Evolutionary conservation across 2,113 vertebrate genomes (phyloP), one percentile per base, ranked within the genome.

Genomic region (Romanogobio albipinnatus): DNA sequence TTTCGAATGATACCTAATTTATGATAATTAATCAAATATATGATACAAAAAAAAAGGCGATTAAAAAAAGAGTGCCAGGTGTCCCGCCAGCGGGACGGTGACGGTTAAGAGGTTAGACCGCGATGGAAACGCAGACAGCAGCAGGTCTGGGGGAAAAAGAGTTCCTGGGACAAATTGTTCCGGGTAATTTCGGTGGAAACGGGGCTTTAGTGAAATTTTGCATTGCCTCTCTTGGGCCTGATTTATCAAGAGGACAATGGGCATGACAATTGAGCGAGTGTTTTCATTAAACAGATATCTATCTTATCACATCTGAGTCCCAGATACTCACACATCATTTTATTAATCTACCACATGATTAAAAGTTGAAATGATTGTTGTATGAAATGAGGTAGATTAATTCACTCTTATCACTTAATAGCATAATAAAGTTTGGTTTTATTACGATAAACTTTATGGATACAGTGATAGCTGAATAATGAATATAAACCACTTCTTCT

Each of bases 201-300:
- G 29, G 29, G 29, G 29, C 29, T 29, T 29, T 29, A 58, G 53
- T 22, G 1, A 58, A 1, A 19, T 64, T 64, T 13, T 70, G 6
- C 13, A 3, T 53, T 29, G 47, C 8, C 14, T 33, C 15, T 53
- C 24, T 76, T 33, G 24, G 26, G 15, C 29, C 26, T 53, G 26
- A 26, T 26, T 29, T 49, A 1, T 11, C 59, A 22, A 39, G 36
- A n/a, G 19, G 26, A 81, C 43, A 81, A 68, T 36, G 8, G 15
- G 47, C 2, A 51, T 53, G 36, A 24, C 33, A 43, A 36, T 36
- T 59, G 45, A 81, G 26, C 1, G 17, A 36, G 29, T 81, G 62
- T 81, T 81, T 81, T 81, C 26, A 81, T 71, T 45, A 68, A 85
- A 79, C 19, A 26, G 51, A 79, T 70, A 59, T 71, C 10, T 33